Evolutionary conservation across 2,113 vertebrate genomes (phyloP).

Genomic region (Lichenostomus cassidix): DNA sequence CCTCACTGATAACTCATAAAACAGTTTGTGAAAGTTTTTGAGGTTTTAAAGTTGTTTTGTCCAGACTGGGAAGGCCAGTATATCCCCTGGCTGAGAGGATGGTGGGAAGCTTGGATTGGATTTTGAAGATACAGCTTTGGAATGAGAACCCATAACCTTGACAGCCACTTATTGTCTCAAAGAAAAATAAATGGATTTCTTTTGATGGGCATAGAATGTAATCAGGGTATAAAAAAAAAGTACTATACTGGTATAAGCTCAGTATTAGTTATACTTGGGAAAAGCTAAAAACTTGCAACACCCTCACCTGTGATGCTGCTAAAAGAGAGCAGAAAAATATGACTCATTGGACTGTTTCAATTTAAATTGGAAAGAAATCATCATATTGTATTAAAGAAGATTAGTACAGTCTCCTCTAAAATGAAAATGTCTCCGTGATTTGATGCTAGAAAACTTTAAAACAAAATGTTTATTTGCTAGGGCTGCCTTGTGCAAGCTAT

Average conservation of each 20-base stretch:
- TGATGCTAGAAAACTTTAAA: neutral
- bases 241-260: neutral
- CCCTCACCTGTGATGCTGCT: neutral
- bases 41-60: neutral
- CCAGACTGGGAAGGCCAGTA: neutral
- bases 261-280: neutral
- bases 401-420: neutral
- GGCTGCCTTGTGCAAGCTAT: neutral
- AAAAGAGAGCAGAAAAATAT: neutral
- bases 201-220: neutral
- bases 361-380: neutral
- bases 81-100: neutral
- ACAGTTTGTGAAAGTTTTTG: neutral
- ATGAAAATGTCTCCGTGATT: neutral
- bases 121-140: neutral
- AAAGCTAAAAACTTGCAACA: neutral
- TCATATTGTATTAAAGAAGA: neutral
- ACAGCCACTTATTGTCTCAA: neutral
- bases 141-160: neutral
- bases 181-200: neutral
- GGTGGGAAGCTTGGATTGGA: neutral
- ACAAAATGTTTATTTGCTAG: neutral
- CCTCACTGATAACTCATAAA: neutral
- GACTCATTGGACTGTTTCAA: neutral
- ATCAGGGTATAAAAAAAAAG: neutral